phyloP scores from a whole-genome alignment of 2,797 vertebrate genomes.

The Morelia viridis region DNA sequence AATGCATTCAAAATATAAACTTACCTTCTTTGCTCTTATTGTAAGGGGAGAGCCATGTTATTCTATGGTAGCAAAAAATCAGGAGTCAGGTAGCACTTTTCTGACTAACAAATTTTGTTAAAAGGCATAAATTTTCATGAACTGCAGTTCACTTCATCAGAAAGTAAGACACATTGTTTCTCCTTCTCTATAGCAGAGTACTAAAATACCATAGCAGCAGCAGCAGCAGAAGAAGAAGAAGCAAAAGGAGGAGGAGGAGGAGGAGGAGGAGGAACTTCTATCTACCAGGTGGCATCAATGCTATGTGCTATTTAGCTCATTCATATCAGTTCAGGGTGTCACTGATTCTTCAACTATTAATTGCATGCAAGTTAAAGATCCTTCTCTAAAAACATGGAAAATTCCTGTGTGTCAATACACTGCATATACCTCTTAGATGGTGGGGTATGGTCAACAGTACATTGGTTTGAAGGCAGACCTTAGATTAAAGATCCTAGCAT shows the following conservation, averaged over 20 bases:
- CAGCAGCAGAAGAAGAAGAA: background rate
- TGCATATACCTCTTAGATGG: background rate
- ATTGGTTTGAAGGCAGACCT: background rate
- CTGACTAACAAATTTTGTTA: background rate
- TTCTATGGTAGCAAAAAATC: background rate
- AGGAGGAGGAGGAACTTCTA: background rate
- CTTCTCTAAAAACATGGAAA: background rate
- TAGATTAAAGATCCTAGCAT: background rate
- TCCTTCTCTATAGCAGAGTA: constrained; percentile 22
- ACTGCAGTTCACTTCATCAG: background rate
- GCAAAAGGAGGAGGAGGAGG: background rate
- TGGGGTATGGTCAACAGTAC: background rate
- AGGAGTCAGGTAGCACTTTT: background rate
- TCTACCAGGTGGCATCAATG: background rate
- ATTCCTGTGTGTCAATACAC: background rate
- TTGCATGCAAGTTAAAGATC: background rate
- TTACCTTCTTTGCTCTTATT: constrained; percentile 30
- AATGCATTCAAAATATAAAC: background rate
- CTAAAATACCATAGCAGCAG: constrained; percentile 21
- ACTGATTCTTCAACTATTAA: background rate
- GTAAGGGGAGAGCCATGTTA: background rate
- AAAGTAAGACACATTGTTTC: background rate
- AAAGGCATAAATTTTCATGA: background rate
- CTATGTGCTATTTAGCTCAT: background rate
- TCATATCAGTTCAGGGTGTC: background rate